Base-by-base conservation (phyloP, 2,797 vertebrate species). In the Pipistrellus pygmaeus region DNA sequence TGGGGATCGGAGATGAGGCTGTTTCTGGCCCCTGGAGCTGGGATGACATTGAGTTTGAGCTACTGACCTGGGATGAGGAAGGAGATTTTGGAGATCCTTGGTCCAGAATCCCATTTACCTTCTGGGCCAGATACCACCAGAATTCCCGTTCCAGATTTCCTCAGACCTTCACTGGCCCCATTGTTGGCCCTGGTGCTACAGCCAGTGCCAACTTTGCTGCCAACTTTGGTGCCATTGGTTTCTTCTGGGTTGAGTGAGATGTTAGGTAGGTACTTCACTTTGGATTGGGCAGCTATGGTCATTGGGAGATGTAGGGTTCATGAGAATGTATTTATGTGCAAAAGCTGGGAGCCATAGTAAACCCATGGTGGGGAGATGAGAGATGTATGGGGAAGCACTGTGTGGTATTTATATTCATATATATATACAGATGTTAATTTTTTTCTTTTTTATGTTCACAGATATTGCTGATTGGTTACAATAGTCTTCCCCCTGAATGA, bases 31-130 rank as follows among this genome's bases (percentile, higher is more conserved):
- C 97, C 69, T 97, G 97, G 97, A 97, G 97, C 96, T 97, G 97
- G 97, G 97, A 97, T 97, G 97, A 97, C 90, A 97, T 97, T 82
- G 97, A 97, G 53, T 97, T 97, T 96, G 97, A 97, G 97, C 95
- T 97, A 75, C 95, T 97, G 82, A 97, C 96, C 88, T 97, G 97
- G 97, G 97, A 97, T 95, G 97, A 97, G 48, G 97, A 97, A 96
- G 97, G 95, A 96, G 97, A 97, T 85, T 96, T 97, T 94, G 97
- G 95, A 90, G 97, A 97, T 94, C 97, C 96, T 77, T 96, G 95
- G 96, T 96, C 97, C 92, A 94, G 97, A 93, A 96, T 97, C 57
- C 96, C 97, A 41, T 97, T 97, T 96, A 97, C 97, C 51, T 97
- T 97, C 93, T 97, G 97, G 97, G 95, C 97, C 46, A 96, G 97